These are phyloP conservation scores for Goniozus legneri DNA, from an alignment of 1,140 invertebrate genomes.

Conservation along the genomic window DNA sequence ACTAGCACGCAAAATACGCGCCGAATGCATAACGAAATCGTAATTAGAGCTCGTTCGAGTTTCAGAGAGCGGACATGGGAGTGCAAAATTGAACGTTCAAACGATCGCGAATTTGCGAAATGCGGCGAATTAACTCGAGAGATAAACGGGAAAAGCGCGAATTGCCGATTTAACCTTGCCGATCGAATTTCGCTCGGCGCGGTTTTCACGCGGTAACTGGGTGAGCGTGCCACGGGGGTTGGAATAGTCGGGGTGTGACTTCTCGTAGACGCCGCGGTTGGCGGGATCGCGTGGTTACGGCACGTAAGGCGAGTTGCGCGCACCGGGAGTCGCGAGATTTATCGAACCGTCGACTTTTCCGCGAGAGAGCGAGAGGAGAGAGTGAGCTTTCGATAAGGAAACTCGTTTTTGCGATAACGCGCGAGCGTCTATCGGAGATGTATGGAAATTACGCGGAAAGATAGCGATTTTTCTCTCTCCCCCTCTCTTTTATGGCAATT, in stretches of 20 bases:
- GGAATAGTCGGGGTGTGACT: too few relatives aligned
- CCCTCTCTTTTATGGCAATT: background rate
- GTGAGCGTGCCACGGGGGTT: constrained; percentile 14
- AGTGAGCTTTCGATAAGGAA: background rate
- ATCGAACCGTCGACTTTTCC: constrained; percentile 31
- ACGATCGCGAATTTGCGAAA: too few relatives aligned
- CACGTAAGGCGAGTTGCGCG: constrained; percentile 24
- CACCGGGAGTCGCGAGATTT: constrained; percentile 24
- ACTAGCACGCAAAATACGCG: too few relatives aligned
- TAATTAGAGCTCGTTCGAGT: too few relatives aligned
- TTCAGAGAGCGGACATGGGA: too few relatives aligned
- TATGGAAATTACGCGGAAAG: constrained; percentile 24
- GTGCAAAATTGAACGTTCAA: too few relatives aligned
- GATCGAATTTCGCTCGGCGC: too few relatives aligned
- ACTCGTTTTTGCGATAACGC: constrained; percentile 11
- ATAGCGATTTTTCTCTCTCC: constrained; percentile 1
- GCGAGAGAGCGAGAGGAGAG: constrained; percentile 6
- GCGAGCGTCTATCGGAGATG: constrained; percentile 21
- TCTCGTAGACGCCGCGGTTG: too few relatives aligned
- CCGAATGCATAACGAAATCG: too few relatives aligned
- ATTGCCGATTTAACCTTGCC: too few relatives aligned
- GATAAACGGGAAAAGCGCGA: too few relatives aligned
- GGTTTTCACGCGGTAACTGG: constrained; percentile 5
- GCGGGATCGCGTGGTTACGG: constrained; percentile 32
- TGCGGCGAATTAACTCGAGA: too few relatives aligned